Base-by-base conservation (phyloP, 2,797 vertebrate species). In the Anisognathus igniventris region DNA sequence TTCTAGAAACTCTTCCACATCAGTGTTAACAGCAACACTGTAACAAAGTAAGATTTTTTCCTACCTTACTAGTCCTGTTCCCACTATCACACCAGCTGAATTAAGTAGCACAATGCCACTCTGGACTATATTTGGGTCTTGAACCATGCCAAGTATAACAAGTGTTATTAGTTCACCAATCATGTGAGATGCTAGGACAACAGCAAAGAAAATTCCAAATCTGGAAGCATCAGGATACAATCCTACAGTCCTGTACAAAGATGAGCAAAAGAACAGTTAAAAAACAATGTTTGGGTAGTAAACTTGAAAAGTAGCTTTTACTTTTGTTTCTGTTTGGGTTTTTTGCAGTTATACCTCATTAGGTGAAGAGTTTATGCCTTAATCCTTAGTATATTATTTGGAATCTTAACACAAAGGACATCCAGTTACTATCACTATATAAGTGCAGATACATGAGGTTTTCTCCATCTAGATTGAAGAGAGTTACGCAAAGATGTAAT, bases 31-130 rank as follows among this genome's bases (percentile, higher is more conserved):
- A 77, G 48, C 66, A 81, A 54, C 14, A 93, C 35, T 35, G n/a
- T 35, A 35, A 70, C 4, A 42, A 75, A 78, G n/a, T 50, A 35
- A 48, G 50, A 14, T 28, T 10, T 31, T 39, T 35, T 42, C 97
- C 93, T 96, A 99, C 99, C 99, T 99, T 60, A 99, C 95, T 44
- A 99, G 98, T 72, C 99, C 99, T 0, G 98, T 98, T 92, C 99
- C 99, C 80, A 98, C 96, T 80, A 99, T 70, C 94, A 99, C 97
- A 35, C 99, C 99, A 47, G 99, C 98, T 30, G 99, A 98, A 88
- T 98, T 99, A 73, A 99, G 98, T 62, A 99, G 97, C 71, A 98
- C 98, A 95, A 99, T 97, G 5, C 98, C 98, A 7, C 98, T 99
- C 96, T 99, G 99, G 92, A 99, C 98, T 95, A 99, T 98, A 77